phyloP scores from a whole-genome alignment of 1,140 invertebrate genomes.

The Bombus confusus region DNA sequence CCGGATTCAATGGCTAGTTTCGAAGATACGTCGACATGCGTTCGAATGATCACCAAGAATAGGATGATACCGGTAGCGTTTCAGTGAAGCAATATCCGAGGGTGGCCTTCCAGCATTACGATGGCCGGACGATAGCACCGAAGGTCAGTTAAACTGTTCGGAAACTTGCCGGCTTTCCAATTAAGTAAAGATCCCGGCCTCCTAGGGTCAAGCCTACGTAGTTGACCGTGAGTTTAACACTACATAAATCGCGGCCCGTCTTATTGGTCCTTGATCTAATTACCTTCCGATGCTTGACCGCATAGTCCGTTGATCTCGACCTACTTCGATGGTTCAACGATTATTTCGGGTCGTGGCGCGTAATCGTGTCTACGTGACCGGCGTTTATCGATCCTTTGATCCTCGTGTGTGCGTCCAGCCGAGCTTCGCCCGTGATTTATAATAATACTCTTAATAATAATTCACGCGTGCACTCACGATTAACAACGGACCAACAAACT shows the following conservation, averaged over 20 bases:
- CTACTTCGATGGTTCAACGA: slow-evolving; percentile 41
- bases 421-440: background rate
- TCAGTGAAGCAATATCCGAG: slow-evolving; percentile 64
- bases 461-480: background rate
- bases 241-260: slow-evolving; percentile 79
- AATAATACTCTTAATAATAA: background rate
- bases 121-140: slow-evolving; percentile 74
- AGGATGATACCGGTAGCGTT: slow-evolving; percentile 40
- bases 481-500: background rate
- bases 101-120: slow-evolving; percentile 72
- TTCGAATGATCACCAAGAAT: slow-evolving; percentile 38
- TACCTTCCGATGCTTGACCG: slow-evolving; percentile 71
- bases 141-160: slow-evolving; percentile 82
- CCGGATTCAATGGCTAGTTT: no score
- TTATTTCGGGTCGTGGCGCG: slow-evolving; percentile 18
- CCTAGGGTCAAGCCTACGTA: slow-evolving; percentile 68
- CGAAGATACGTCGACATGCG: background rate
- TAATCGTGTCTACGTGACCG: background rate
- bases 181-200: slow-evolving; percentile 79
- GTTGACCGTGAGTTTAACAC: slow-evolving; percentile 81
- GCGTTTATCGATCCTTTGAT: slow-evolving; percentile 19
- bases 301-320: slow-evolving; percentile 41
- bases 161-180: slow-evolving; percentile 82
- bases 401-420: background rate
- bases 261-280: slow-evolving; percentile 76